Conservation (phyloP, 2,113 vertebrate species). For the Hepsetus odoe region DNA sequence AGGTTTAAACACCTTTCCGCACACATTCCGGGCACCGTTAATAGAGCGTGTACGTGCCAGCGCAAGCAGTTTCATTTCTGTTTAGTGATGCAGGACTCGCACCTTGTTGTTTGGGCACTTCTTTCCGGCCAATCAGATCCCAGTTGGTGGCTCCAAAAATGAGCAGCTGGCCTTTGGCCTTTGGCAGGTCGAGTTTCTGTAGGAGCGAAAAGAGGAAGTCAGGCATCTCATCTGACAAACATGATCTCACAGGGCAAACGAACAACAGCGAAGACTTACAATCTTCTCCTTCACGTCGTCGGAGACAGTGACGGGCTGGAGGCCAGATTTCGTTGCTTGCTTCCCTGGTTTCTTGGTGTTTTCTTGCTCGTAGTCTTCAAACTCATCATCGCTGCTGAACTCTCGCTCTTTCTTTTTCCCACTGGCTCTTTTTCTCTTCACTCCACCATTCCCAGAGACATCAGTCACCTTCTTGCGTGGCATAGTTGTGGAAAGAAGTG, state of each 20-base stretch:
- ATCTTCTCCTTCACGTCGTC: constrained; percentile 89
- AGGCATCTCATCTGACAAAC: background rate
- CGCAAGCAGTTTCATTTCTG: background rate
- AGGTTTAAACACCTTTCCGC: too few species aligned
- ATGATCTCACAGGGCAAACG: background rate
- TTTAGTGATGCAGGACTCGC: background rate
- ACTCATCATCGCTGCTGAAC: constrained; percentile 81
- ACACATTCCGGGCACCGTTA: too few species aligned
- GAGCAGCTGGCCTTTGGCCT: constrained; percentile 88
- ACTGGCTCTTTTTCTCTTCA: constrained; percentile 75
- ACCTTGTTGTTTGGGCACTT: constrained; percentile 97
- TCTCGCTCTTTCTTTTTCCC: constrained; percentile 78
- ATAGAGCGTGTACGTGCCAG: too few species aligned
- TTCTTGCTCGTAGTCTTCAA: constrained; percentile 79
- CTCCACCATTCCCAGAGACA: constrained; percentile 74
- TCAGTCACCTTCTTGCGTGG: constrained; percentile 83
- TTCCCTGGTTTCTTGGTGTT: constrained; percentile 80
- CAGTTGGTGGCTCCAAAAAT: constrained; percentile 97
- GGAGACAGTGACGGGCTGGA: constrained; percentile 81
- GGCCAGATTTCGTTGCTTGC: constrained; percentile 70
- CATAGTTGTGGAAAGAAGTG: constrained; percentile 64
- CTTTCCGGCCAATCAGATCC: constrained; percentile 96
- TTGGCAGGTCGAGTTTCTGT: constrained; percentile 93
- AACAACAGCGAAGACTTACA: constrained; percentile 66
- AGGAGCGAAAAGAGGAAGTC: constrained; percentile 35